A percentile compares a stretch with the other conserved stretches of the same genome.
Evolutionary conservation across 2,797 vertebrate genomes (phyloP).

Genomic region (Choloepus didactylus): DNA sequence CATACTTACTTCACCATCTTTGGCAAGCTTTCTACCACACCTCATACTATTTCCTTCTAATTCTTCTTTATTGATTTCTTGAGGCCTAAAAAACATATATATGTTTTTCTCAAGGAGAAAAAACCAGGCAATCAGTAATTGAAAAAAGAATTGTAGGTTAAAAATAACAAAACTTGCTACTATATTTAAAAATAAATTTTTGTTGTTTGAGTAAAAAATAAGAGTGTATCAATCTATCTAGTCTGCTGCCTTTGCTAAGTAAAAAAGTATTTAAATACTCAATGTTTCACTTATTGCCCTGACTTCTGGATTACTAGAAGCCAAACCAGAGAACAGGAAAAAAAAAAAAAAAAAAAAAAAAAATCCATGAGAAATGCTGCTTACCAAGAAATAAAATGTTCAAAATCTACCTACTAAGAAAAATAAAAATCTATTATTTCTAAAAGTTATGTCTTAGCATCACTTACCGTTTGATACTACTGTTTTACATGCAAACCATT

Average conservation of each 20-base stretch:
- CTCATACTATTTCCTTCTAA: slow-evolving; percentile 97
- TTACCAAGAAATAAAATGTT: neutral
- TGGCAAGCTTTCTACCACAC: slow-evolving; percentile 96
- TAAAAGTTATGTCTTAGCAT: neutral
- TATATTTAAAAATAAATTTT: slow-evolving; percentile 58
- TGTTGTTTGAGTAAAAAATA: slow-evolving; percentile 36
- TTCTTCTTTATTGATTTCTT: slow-evolving; percentile 96
- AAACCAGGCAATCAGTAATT: slow-evolving; percentile 21
- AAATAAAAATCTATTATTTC: slow-evolving; percentile 41
- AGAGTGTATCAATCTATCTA: neutral
- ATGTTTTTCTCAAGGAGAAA: slow-evolving; percentile 4
- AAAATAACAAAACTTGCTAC: slow-evolving; percentile 47
- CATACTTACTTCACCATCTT: slow-evolving; percentile 97
- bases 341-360: too few species aligned
- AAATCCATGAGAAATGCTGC: slow-evolving; percentile 2
- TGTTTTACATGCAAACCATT: slow-evolving; percentile 37
- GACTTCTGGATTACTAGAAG: slow-evolving; percentile 13
- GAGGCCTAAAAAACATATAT: slow-evolving; percentile 90
- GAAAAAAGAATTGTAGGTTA: slow-evolving; percentile 56
- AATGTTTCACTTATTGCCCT: slow-evolving; percentile 11
- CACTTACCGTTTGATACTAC: neutral
- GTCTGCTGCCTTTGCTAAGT: neutral
- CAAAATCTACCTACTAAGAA: slow-evolving; percentile 37
- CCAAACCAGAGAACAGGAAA: neutral
- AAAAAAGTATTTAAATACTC: neutral